These are phyloP conservation scores for Nesidiocoris tenuis DNA, from an alignment of 2,888 invertebrate genomes.

Conservation along the genomic window DNA sequence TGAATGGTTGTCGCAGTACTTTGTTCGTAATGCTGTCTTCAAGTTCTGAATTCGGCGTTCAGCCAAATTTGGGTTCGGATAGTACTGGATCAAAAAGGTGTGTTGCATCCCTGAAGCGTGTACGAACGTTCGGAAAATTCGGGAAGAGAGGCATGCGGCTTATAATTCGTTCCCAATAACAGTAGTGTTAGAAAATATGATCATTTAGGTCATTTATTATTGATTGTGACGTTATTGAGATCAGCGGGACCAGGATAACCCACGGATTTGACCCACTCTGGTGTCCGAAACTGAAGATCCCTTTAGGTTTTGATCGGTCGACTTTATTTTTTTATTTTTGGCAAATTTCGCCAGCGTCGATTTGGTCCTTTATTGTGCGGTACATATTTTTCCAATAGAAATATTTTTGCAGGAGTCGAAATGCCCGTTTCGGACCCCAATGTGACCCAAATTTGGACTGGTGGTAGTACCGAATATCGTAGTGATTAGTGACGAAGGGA, in stretches of 20 bases:
- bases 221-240: not conserved
- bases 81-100: not conserved
- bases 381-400: constrained; percentile 16
- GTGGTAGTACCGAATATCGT: constrained; percentile 6
- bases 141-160: not conserved
- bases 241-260: constrained; percentile 2
- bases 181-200: constrained; percentile 13
- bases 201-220: constrained; percentile 5
- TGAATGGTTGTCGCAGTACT: not conserved
- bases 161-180: not conserved
- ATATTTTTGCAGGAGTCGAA: not conserved
- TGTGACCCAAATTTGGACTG: constrained; percentile 12
- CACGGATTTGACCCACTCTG: not conserved
- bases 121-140: constrained; percentile 2
- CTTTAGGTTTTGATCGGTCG: constrained; percentile 1
- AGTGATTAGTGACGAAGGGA: not conserved
- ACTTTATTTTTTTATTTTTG: not conserved
- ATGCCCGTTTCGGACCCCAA: constrained; percentile 8
- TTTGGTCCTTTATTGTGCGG: not conserved
- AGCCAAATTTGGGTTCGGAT: constrained; percentile 13
- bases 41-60: constrained; percentile 17
- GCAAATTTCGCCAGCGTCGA: not conserved
- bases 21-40: constrained; percentile 6
- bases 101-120: not conserved
- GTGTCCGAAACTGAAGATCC: not conserved